A percentile compares a stretch with the other conserved stretches of the same genome.
Conservation (phyloP, 2,797 vertebrate species). For the Scomberomorus guttatus region DNA sequence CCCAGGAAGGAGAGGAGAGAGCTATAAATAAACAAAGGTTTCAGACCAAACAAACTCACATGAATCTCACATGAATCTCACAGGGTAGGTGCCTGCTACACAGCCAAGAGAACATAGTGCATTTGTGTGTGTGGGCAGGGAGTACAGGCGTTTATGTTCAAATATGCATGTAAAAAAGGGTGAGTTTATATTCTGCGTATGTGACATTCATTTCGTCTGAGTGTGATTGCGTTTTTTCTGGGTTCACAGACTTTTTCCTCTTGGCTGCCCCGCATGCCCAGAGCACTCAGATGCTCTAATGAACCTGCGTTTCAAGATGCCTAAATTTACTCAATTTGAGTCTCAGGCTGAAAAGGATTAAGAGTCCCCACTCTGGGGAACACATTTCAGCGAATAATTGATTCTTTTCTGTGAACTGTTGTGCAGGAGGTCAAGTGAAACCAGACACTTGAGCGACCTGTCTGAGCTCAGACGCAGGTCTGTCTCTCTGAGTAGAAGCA, state of each 20-base stretch:
- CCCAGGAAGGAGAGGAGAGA: conserved; percentile 34
- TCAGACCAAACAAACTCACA: conserved; percentile 55
- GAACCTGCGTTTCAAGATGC: conserved; percentile 39
- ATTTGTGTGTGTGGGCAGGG: conserved; percentile 38
- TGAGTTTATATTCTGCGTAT: neutral
- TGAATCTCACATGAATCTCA: conserved; percentile 55
- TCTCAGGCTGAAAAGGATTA: conserved; percentile 58
- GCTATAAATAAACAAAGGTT: conserved; percentile 60
- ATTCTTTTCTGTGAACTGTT: conserved; percentile 70
- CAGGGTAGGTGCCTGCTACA: conserved; percentile 37
- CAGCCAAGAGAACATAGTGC: conserved; percentile 48
- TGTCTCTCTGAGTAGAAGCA: neutral
- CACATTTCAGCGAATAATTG: conserved; percentile 72
- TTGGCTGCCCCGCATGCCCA: conserved; percentile 28
- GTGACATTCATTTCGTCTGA: conserved; percentile 7
- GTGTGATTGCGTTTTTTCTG: neutral
- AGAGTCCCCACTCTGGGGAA: conserved; percentile 51
- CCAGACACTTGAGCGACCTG: conserved; percentile 32
- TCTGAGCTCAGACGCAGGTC: conserved; percentile 24
- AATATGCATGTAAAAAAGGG: conserved; percentile 4
- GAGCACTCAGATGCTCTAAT: conserved; percentile 47
- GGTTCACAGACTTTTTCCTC: neutral
- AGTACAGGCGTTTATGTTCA: conserved; percentile 3
- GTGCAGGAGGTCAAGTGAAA: conserved; percentile 52
- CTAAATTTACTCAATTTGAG: conserved; percentile 63